Evolutionary conservation across 2,797 vertebrate genomes (phyloP).

Genomic region (Anisognathus igniventris): DNA sequence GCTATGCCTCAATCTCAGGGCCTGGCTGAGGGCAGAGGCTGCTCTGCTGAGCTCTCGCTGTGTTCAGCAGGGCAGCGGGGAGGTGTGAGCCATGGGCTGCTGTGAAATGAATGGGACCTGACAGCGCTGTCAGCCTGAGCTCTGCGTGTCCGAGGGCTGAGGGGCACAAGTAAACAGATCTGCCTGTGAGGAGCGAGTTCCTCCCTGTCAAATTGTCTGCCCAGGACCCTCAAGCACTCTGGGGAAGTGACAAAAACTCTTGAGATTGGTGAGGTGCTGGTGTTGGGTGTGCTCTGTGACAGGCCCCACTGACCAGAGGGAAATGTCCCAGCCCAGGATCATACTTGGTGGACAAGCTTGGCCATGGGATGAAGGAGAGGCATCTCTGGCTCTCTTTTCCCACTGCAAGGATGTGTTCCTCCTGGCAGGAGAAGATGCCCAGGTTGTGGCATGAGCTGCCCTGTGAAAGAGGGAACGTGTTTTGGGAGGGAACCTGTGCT

Average conservation of each 20-base stretch:
- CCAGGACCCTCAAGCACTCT: neutral
- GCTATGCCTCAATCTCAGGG: neutral
- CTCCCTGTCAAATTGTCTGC: neutral
- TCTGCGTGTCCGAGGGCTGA: neutral
- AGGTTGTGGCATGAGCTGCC: neutral
- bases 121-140: neutral
- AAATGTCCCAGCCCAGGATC: neutral
- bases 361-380: neutral
- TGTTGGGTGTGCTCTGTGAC: neutral
- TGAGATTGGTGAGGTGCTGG: neutral
- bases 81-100: neutral
- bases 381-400: neutral
- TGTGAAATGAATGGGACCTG: constrained; percentile 6
- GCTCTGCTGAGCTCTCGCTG: fast-evolving
- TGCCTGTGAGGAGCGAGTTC: neutral
- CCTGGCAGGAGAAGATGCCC: neutral
- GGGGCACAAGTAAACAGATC: neutral
- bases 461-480: fast-evolving
- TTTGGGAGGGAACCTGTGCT: neutral
- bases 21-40: neutral
- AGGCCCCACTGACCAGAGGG: neutral
- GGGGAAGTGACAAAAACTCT: neutral
- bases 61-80: neutral
- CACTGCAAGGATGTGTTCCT: fast-evolving
- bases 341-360: neutral